These are phyloP conservation scores for Frankliniella intonsa DNA, from an alignment of 2,888 invertebrate species.

Conservation along the genomic window DNA sequence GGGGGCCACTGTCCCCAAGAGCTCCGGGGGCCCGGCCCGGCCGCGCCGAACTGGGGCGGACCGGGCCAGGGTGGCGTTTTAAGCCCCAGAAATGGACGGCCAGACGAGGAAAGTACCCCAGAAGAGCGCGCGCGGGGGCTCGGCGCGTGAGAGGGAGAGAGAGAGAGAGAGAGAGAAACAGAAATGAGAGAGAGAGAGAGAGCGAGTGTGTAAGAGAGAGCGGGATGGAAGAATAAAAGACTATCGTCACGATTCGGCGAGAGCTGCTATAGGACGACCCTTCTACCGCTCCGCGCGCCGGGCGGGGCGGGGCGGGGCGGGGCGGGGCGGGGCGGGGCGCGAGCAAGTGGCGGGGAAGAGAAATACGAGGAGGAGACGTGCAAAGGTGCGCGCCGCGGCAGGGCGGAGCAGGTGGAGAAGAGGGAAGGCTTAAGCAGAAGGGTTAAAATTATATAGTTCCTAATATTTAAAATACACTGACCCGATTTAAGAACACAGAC, in stretches of 20 bases:
- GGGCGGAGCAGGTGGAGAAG: too few relatives aligned
- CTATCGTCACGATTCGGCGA: background rate
- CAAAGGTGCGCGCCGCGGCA: too few relatives aligned
- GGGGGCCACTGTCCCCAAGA: too few relatives aligned
- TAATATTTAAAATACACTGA: too few relatives aligned
- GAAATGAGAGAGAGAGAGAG: background rate
- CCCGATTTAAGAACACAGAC: too few relatives aligned
- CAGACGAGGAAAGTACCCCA: background rate
- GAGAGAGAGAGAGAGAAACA: background rate
- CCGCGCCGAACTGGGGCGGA: background rate
- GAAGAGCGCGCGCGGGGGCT: background rate
- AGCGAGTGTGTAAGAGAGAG: background rate
- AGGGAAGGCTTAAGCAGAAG: too few relatives aligned
- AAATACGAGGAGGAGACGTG: too few relatives aligned
- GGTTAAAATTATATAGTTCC: too few relatives aligned
- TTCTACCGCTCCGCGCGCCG: too few relatives aligned
- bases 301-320: background rate
- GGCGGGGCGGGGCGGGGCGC: background rate
- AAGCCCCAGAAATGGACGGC: slow-evolving; percentile 19
- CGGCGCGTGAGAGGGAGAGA: background rate
- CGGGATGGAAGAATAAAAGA: background rate
- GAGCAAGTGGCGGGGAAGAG: background rate
- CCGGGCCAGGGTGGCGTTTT: background rate
- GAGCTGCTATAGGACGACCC: background rate
- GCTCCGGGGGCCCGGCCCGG: background rate